Evolutionary conservation across 2,113 vertebrate genomes (phyloP).

Genomic region (Neogale vison): DNA sequence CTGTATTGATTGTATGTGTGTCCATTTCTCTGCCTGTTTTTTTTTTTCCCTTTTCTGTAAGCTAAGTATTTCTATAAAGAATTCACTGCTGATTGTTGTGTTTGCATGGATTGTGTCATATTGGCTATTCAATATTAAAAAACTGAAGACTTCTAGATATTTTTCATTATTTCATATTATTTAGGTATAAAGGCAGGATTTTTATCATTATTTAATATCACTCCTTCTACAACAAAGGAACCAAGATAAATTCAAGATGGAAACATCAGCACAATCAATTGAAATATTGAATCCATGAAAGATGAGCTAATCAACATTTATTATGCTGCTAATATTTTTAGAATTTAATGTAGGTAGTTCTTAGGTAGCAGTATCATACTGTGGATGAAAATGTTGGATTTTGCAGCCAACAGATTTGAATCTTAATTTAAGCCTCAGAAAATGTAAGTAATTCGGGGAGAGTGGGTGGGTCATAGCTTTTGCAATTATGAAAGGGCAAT

Average conservation of each 20-base stretch:
- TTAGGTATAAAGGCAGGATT: neutral
- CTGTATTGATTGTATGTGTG: neutral
- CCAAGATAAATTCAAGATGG: slow-evolving; percentile 14
- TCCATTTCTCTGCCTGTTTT: neutral
- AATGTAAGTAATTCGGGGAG: neutral
- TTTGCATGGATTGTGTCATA: neutral
- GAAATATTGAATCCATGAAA: neutral
- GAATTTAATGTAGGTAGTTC: neutral
- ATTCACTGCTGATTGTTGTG: neutral
- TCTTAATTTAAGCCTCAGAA: neutral
- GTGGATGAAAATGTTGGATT: neutral
- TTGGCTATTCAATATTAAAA: neutral
- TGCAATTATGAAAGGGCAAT: neutral
- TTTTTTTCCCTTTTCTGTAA: neutral
- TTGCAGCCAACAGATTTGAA: neutral
- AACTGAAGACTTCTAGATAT: neutral
- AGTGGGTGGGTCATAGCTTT: neutral
- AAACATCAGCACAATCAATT: neutral
- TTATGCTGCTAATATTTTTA: neutral
- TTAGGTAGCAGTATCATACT: neutral
- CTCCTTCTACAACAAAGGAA: neutral
- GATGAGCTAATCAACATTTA: neutral
- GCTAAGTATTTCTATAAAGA: neutral
- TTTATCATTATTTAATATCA: neutral
- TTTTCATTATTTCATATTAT: neutral